Evolutionary conservation across 2,113 vertebrate genomes (phyloP).

Genomic region (Brachyhypopomus gauderio): DNA sequence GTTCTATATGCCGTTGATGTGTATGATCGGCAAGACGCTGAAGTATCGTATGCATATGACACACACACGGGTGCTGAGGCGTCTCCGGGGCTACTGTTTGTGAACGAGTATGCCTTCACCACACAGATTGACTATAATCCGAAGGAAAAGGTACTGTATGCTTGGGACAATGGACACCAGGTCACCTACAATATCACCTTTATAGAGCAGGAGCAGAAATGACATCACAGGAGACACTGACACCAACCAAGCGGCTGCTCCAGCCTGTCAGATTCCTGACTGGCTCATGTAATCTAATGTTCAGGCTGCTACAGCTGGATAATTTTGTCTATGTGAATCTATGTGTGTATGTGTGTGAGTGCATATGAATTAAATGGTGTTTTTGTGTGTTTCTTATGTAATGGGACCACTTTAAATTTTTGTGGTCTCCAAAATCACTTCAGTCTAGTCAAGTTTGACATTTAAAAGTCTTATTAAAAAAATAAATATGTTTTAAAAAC

Average conservation of each 20-base stretch:
- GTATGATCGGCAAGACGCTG: constrained; percentile 85
- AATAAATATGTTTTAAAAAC: too few species aligned
- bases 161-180: constrained; percentile 97
- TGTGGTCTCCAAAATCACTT: too few species aligned
- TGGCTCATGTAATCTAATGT: too few species aligned
- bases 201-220: constrained; percentile 70
- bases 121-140: constrained; percentile 97
- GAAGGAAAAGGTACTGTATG: constrained; percentile 90
- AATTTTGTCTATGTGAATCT: too few species aligned
- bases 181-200: constrained; percentile 88
- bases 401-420: too few species aligned
- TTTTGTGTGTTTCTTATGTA: too few species aligned
- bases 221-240: neutral
- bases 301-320: too few species aligned
- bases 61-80: constrained; percentile 89
- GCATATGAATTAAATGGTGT: too few species aligned
- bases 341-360: too few species aligned
- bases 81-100: constrained; percentile 83
- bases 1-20: constrained; percentile 90
- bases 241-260: neutral
- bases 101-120: constrained; percentile 85
- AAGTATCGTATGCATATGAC: constrained; percentile 90
- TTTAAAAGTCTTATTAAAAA: too few species aligned
- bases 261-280: neutral
- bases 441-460: too few species aligned